phyloP scores from a whole-genome alignment of 1,140 invertebrate genomes.

The Rhopalosiphum padi region DNA sequence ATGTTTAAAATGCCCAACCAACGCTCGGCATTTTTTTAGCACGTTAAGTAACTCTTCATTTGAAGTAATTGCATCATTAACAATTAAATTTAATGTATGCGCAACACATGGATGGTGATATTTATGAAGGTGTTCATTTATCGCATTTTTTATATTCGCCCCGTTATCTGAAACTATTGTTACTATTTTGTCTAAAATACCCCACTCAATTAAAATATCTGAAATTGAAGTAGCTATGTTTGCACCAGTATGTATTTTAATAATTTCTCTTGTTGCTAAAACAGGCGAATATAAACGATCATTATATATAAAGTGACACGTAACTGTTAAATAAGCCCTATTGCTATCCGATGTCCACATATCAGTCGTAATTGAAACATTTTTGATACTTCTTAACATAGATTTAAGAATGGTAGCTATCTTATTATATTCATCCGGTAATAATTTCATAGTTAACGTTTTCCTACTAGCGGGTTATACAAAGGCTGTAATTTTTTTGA shows the following conservation, averaged over 20 bases:
- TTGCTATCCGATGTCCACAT: constrained; percentile 36
- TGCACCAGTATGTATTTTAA: constrained; percentile 24
- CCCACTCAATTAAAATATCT: constrained; percentile 17
- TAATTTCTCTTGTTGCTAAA: constrained; percentile 8
- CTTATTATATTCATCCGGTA: constrained; percentile 29
- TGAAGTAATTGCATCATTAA: constrained; percentile 34
- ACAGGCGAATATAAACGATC: constrained; percentile 31
- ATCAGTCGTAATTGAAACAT: constrained; percentile 28
- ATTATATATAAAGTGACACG: constrained; percentile 20
- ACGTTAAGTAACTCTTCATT: constrained; percentile 18
- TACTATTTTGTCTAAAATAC: constrained; percentile 16
- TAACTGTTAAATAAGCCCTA: constrained; percentile 37
- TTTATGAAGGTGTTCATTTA: constrained; percentile 43
- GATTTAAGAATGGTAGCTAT: constrained; percentile 22
- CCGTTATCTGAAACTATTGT: not conserved
- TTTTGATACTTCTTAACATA: constrained; percentile 12
- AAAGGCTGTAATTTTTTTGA: constrained; percentile 22
- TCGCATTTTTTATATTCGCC: constrained; percentile 23
- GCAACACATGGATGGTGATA: constrained; percentile 39
- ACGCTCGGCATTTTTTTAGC: constrained; percentile 22
- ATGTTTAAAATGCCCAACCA: constrained; percentile 18
- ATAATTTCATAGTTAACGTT: constrained; percentile 26
- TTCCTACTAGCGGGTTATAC: constrained; percentile 36
- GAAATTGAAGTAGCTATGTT: constrained; percentile 31
- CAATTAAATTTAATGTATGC: constrained; percentile 33